Evolutionary conservation across 92 coral and sea anemone genomes (phyloP), one percentile per base, ranked within the genome.

Genomic region (Pocillopora grandis): DNA sequence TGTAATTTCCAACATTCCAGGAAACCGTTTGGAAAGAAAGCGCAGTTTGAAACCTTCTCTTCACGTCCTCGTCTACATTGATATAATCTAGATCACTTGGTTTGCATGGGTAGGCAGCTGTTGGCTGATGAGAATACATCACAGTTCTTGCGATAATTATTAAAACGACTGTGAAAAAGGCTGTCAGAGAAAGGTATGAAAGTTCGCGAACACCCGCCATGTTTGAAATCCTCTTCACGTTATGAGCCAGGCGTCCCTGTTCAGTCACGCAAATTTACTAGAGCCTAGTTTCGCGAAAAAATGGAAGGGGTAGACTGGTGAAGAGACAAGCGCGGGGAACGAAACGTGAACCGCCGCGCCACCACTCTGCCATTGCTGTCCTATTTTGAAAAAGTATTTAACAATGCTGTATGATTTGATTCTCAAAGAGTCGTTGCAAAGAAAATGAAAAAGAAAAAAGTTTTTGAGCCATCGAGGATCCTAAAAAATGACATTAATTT

Each of bases 11-110:
- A 11, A 58, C 69, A 14, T 71, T 87, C 59, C 82, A 83, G 0
- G 98, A 80, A 27, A 95, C 91, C 7, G 98, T 95, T 80, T 90
- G 27, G 63, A 90, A 93, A 12, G 91, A 87, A 49, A 95, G 66
- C 1, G 98, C 95, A 36, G 88, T 87, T 49, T 88, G 84, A 81
- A 95, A 95, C 78, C 98, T 85, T 17, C 70, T 80, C 59, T 86
- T 66, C 60, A 86, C 76, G 7, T 71, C 85, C 3, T 88, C 84
- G 71, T 90, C 89, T 10, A 93, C 93, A 59, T 36, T 18, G 9
- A 95, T 95, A 70, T 59, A 91, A 72, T 91, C 94, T 58, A 76
- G 78, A 62, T 91, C 94, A 10, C 84, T 86, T 17, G 90, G 75
- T 23, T 49, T 66, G 66, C 94, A 88, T 5, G 97, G 97, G 27